These are phyloP conservation scores for Probaryconus sp. DNA, from an alignment of 1,140 invertebrate genomes.

Conservation along the genomic window DNA sequence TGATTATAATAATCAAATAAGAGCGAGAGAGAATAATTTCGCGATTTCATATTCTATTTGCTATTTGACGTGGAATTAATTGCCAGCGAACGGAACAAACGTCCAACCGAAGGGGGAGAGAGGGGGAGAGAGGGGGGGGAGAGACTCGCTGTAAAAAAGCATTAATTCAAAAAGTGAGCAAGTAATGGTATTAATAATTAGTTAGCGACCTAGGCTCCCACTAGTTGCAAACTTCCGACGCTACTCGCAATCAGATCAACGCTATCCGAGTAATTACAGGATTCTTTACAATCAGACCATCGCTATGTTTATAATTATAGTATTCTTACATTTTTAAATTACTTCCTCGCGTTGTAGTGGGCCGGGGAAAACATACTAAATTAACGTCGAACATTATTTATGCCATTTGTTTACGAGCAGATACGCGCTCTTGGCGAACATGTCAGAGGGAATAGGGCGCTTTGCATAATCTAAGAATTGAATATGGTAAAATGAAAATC, in stretches of 20 bases:
- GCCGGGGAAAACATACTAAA: constrained; percentile 55
- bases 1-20: too few species aligned
- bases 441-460: constrained; percentile 42
- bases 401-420: constrained; percentile 44
- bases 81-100: constrained; percentile 39
- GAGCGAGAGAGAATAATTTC: constrained; percentile 36
- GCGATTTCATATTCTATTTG: constrained; percentile 53
- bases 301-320: constrained; percentile 65
- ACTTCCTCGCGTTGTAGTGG: constrained; percentile 60
- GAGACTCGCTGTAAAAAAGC: constrained; percentile 50
- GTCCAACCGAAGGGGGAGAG: too few species aligned
- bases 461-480: constrained; percentile 58
- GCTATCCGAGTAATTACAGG: constrained; percentile 62
- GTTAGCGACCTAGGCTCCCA: constrained; percentile 58
- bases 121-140: too few species aligned
- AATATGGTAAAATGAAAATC: constrained; percentile 51
- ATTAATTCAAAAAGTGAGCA: constrained; percentile 63
- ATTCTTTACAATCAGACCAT: constrained; percentile 63
- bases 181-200: constrained; percentile 63
- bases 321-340: constrained; percentile 64
- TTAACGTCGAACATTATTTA: constrained; percentile 64
- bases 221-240: constrained; percentile 63
- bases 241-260: constrained; percentile 62
- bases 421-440: constrained; percentile 38
- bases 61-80: constrained; percentile 60